These are phyloP conservation scores for Campylomormyrus numenius DNA, from an alignment of 2,113 vertebrate species.

Conservation along the genomic window DNA sequence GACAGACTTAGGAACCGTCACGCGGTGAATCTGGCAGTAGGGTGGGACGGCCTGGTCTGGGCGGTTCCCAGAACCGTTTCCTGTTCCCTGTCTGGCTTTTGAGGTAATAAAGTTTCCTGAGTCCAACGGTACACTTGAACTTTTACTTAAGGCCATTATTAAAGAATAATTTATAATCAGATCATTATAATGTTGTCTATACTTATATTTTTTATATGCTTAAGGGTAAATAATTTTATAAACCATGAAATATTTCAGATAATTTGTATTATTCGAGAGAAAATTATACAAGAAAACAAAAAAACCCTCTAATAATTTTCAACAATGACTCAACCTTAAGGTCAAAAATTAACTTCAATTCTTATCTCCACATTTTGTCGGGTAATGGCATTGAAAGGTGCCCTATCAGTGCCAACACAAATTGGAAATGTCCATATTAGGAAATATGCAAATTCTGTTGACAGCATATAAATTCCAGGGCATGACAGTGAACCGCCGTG, in stretches of 20 bases:
- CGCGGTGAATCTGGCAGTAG: neutral
- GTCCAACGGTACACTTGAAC: neutral
- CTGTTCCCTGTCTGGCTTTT: neutral
- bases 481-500: slow-evolving; percentile 56
- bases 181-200: neutral
- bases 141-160: neutral
- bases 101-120: neutral
- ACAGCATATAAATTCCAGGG: slow-evolving; percentile 62
- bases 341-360: slow-evolving; percentile 61
- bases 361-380: slow-evolving; percentile 52
- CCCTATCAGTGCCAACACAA: slow-evolving; percentile 52
- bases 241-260: neutral
- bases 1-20: neutral
- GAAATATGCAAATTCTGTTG: slow-evolving; percentile 64
- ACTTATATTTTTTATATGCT: neutral
- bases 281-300: neutral
- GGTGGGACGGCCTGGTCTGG: neutral
- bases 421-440: slow-evolving; percentile 68
- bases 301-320: slow-evolving; percentile 15
- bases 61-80: neutral
- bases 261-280: neutral
- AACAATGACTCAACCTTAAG: slow-evolving; percentile 47
- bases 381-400: slow-evolving; percentile 50
- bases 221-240: neutral
- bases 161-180: neutral